Evolutionary conservation across 2,113 vertebrate species (phyloP).

Genomic region (Xiphophorus maculatus): DNA sequence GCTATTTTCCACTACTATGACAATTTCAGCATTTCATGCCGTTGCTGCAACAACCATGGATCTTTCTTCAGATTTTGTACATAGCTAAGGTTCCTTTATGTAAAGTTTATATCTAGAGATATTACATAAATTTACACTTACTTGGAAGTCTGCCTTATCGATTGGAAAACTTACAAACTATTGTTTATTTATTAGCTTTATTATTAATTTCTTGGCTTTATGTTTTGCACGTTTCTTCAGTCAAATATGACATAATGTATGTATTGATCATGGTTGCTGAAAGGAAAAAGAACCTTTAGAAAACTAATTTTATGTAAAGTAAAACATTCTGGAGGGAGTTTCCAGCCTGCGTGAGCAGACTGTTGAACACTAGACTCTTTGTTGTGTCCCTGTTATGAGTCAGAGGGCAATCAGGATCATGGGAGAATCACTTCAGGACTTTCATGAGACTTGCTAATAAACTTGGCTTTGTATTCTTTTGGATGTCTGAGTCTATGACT

Average conservation of each 20-base stretch:
- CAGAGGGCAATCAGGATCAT: neutral
- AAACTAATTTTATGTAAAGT: slow-evolving; percentile 8
- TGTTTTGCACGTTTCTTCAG: neutral
- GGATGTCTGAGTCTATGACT: neutral
- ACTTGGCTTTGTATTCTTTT: neutral
- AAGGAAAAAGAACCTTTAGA: neutral
- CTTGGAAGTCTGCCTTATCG: neutral
- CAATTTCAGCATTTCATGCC: too few species aligned
- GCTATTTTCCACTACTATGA: too few species aligned
- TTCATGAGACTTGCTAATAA: neutral
- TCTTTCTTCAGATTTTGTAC: too few species aligned
- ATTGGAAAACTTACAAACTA: neutral
- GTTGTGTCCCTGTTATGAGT: neutral
- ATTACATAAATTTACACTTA: too few species aligned
- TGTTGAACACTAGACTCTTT: slow-evolving; percentile 12
- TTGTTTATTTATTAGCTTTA: neutral
- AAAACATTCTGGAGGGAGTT: neutral
- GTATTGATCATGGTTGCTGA: neutral
- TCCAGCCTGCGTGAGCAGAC: neutral
- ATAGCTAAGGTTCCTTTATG: too few species aligned
- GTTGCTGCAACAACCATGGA: too few species aligned
- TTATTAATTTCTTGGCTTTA: neutral
- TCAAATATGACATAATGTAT: neutral
- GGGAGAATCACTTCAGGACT: neutral
- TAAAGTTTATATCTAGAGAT: too few species aligned